Conservation (phyloP, 2,888 invertebrate species). For the Scaptomyza polygonia region DNA sequence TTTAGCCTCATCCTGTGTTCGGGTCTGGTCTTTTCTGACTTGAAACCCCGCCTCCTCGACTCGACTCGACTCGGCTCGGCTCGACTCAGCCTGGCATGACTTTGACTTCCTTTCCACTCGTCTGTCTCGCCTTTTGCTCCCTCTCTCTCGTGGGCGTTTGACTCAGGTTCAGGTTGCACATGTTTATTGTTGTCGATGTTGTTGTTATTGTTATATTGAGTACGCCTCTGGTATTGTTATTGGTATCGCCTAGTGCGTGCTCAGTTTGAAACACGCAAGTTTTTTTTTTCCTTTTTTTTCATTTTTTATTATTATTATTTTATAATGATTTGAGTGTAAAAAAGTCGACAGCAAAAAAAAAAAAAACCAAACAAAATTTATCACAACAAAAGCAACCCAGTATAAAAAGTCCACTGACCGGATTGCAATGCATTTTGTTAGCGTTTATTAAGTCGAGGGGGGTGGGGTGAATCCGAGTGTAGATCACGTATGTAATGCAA, state of each 20-base stretch:
- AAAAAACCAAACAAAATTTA: slow-evolving; percentile 15
- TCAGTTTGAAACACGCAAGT: slow-evolving; percentile 77
- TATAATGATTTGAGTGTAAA: slow-evolving; percentile 77
- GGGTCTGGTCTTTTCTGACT: slow-evolving; percentile 20
- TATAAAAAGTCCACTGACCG: slow-evolving; percentile 58
- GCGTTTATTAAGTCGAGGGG: slow-evolving; percentile 11
- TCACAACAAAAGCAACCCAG: slow-evolving; percentile 35
- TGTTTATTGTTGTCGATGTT: slow-evolving; percentile 50
- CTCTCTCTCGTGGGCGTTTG: slow-evolving; percentile 60
- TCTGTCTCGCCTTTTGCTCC: slow-evolving; percentile 15
- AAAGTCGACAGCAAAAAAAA: slow-evolving; percentile 42
- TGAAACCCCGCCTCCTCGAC: slow-evolving; percentile 13
- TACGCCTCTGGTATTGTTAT: slow-evolving; percentile 64
- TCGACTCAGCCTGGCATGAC: slow-evolving; percentile 51
- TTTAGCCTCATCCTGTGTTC: slow-evolving; percentile 35
- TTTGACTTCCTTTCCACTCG: slow-evolving; percentile 68
- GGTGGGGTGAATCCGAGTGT: slow-evolving; percentile 15
- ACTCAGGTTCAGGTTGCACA: slow-evolving; percentile 61
- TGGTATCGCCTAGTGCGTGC: slow-evolving; percentile 78
- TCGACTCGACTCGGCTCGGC: slow-evolving; percentile 3
- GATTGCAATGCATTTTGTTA: slow-evolving; percentile 59
- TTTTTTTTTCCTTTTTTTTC: slow-evolving; percentile 14
- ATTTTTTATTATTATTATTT: slow-evolving; percentile 72
- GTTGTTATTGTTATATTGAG: slow-evolving; percentile 64
- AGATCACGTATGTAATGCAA: slow-evolving; percentile 51